Conservation (phyloP, 2,888 invertebrate genomes). For the Yponomeuta malinellus region DNA sequence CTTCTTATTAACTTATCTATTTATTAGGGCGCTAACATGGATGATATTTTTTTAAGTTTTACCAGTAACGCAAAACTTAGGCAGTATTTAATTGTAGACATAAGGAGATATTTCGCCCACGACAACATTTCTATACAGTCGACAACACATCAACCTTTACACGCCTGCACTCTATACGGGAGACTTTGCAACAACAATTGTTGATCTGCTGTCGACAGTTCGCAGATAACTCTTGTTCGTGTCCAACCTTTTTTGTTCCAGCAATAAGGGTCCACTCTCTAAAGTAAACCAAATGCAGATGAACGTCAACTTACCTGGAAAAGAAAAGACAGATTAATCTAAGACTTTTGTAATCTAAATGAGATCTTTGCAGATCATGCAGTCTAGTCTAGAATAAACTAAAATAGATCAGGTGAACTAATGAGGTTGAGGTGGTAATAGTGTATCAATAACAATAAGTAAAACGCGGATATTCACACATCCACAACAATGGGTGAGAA, state of each 20-base stretch:
- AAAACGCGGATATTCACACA: conserved; percentile 22
- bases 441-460: conserved; percentile 31
- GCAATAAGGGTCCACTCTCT: no score
- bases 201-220: no score
- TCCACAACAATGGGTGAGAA: conserved; percentile 33
- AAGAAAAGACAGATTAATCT: conserved; percentile 23
- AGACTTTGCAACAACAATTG: no score
- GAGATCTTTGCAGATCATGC: not conserved
- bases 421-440: conserved; percentile 7
- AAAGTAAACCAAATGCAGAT: not conserved
- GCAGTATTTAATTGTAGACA: no score
- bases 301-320: conserved; percentile 39
- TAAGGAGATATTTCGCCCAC: no score
- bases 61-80: no score
- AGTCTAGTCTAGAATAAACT: not conserved
- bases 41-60: not conserved
- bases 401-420: not conserved
- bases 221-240: no score
- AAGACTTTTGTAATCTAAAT: not conserved
- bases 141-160: no score
- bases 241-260: no score
- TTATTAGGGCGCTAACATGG: not conserved
- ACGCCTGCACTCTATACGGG: no score
- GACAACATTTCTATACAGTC: no score
- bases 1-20: not conserved